Percentiles rank a stretch among this genome's conserved stretches.
These are phyloP conservation scores for Casuarius casuarius DNA, from an alignment of 2,113 vertebrate genomes.

Conservation along the genomic window DNA sequence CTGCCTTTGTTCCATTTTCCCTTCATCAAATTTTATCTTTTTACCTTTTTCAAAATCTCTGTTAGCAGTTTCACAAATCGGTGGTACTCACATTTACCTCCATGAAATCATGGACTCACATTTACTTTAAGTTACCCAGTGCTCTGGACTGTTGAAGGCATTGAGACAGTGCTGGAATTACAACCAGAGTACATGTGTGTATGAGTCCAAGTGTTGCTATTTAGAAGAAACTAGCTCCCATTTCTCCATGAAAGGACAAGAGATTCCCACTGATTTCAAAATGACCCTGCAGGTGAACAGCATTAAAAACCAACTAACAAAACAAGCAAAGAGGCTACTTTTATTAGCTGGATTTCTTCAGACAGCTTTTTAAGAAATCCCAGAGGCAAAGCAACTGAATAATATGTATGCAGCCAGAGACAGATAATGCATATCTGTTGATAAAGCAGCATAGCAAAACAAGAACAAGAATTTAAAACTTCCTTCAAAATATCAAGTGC, in stretches of 20 bases:
- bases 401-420: neutral
- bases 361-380: slow-evolving; percentile 56
- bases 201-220: neutral
- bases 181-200: neutral
- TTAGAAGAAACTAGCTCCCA: neutral
- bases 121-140: slow-evolving; percentile 3
- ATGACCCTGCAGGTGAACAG: neutral
- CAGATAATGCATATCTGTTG: slow-evolving; percentile 2
- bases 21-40: neutral
- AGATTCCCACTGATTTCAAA: slow-evolving; percentile 6
- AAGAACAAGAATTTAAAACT: neutral
- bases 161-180: neutral
- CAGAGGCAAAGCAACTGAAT: slow-evolving; percentile 26
- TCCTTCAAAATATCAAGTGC: slow-evolving; percentile 2
- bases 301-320: neutral
- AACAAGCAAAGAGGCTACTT: neutral
- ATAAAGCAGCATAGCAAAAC: slow-evolving; percentile 17
- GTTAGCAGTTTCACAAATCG: neutral
- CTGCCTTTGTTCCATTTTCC: neutral
- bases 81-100: neutral
- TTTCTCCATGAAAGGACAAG: neutral
- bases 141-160: slow-evolving; percentile 30
- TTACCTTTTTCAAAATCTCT: neutral
- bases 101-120: neutral
- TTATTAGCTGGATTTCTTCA: slow-evolving; percentile 31